Evolutionary conservation across 2,113 vertebrate genomes (phyloP), one percentile per base, ranked within the genome.

Genomic region (Nothobranchius furzeri): DNA sequence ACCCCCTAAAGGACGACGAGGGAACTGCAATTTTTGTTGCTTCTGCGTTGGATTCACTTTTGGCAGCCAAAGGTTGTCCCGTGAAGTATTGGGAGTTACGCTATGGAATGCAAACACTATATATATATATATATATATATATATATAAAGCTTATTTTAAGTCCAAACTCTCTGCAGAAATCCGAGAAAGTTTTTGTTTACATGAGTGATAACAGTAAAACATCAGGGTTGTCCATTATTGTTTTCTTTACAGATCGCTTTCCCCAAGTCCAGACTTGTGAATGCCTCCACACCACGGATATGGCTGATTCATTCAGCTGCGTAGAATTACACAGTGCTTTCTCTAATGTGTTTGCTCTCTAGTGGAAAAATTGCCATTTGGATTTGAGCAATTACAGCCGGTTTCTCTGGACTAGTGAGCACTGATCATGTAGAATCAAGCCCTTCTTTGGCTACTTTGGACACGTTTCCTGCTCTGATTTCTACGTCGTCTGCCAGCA

Each of bases 291-390:
- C 13, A 4, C 15, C 15, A 17, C 15, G 5, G 4, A n/a, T 13
- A 17, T 49, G 46, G 12, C 46, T 47, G 46, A 47, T 47, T 47
- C 14, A 47, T 47, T 13, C 4, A 46, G 45, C 45, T 13, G 1
- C 1, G 6, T 49, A 1, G 7, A 15, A 7, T 49, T n/a, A n/a
- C 14, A 49, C 15, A n/a, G 2, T 49, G 4, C 5, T 8, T 49
- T 12, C 43, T 45, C 43, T 45, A 45, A 45, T 45, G 43, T 45
- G 43, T 49, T 49, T 49, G 47, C 47, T 49, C 47, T 15, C 47
- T 49, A 49, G 15, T 49, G 47, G 47, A 49, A 49, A 45, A n/a
- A n/a, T 49, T 49, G 47, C 15, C 47, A n/a, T 49, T 49, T 49
- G 14, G 14, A 17, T 49, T 6, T n/a, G 8, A 49, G 12, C 43